Evolutionary conservation across 2,113 vertebrate species (phyloP).

Genomic region (Dasyprocta punctata): DNA sequence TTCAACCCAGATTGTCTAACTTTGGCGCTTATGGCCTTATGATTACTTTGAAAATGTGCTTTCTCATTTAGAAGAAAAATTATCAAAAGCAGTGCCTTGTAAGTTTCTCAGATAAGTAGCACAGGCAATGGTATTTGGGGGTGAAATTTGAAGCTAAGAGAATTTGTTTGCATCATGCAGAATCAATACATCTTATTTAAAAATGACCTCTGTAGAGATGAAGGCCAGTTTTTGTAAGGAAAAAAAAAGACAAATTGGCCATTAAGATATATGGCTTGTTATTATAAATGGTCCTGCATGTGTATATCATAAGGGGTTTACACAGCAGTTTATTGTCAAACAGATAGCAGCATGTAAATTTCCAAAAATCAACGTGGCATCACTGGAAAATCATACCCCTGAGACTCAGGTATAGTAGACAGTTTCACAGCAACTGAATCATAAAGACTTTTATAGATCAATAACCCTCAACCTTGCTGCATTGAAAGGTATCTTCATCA

Average conservation of each 20-base stretch:
- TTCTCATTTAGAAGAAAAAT: neutral
- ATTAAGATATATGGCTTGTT: constrained; percentile 62
- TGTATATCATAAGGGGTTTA: constrained; percentile 61
- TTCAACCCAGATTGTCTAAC: neutral
- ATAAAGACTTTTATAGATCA: constrained; percentile 77
- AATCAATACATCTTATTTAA: neutral
- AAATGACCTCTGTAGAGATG: constrained; percentile 52
- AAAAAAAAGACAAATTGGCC: constrained; percentile 49
- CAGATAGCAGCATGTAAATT: constrained; percentile 73
- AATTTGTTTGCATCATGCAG: neutral
- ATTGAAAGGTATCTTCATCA: constrained; percentile 71
- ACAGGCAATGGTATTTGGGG: neutral
- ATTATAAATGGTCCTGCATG: constrained; percentile 57
- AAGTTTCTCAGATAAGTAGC: neutral
- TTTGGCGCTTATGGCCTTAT: neutral
- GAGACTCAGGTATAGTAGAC: constrained; percentile 43
- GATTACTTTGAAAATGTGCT: neutral
- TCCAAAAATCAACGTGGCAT: constrained; percentile 66
- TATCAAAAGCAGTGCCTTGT: neutral
- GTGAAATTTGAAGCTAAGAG: neutral
- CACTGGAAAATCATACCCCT: constrained; percentile 69
- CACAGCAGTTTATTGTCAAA: constrained; percentile 69
- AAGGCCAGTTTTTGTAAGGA: constrained; percentile 42
- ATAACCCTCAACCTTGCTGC: constrained; percentile 67
- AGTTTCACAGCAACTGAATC: constrained; percentile 67